Base-by-base conservation (phyloP, 2,797 vertebrate species). In the Rachycentron canadum region DNA sequence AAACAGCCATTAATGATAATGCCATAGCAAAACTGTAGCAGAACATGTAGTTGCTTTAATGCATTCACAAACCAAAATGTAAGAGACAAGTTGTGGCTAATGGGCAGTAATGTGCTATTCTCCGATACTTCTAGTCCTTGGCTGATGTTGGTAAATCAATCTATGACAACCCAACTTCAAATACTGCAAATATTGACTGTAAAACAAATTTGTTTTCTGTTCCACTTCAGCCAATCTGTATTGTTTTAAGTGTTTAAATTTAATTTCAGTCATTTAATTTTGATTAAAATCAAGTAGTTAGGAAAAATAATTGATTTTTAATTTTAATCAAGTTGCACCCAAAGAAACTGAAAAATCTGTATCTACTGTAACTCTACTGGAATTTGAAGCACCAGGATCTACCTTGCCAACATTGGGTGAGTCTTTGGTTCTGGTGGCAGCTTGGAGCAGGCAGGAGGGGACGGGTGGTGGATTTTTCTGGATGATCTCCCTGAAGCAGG, bases 331-430 rank as follows among this genome's bases (percentile, higher is more conserved):
- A 28, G 11, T 0, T 55, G 4, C 21, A 32, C 9, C 55, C 53
- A 69, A 34, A 76, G 26, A 57, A 77, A 66, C 21, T 59, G 3
- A 43, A 40, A 0, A 36, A 28, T 60, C 11, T 34, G 32, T 12
- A 16, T 66, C 10, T 41, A n/a, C 26, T 45, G 14, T 52, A 5
- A 9, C 53, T 86, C 52, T 73, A 45, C 17, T n/a, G 68, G 73
- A 79, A 77, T 87, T 10, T 76, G 28, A 65, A 58, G 41, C 49
- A 30, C 14, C 4, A 1, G 6, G 4, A 23, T 93, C 76, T 96
- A 99, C 98, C 98, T 99, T 99, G 93, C 96, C 96, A 88, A 96
- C 83, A 71, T 94, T 96, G 5, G 97, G 96, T 0, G 94, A 96
- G 85, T 99, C 98, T 93, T 97, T 99, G 91, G 96, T 96, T 90